Evolutionary conservation across 1,140 invertebrate species (phyloP).

Genomic region (Monomorium pharaonis): DNA sequence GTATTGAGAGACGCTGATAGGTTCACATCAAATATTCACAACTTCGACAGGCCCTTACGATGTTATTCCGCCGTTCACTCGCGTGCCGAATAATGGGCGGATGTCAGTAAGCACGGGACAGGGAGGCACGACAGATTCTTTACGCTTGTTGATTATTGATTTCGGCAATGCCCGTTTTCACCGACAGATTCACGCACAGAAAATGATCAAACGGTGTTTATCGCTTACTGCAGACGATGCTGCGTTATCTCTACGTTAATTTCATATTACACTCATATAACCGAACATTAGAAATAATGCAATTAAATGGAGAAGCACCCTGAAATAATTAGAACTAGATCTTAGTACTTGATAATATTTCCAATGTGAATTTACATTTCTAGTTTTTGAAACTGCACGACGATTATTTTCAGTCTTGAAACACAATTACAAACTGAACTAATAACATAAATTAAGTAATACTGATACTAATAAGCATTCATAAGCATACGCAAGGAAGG

Average conservation of each 20-base stretch:
- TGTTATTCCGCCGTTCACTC: conserved; percentile 69
- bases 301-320: too few species aligned
- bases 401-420: too few species aligned
- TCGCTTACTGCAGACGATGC: conserved; percentile 62
- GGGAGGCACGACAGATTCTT: conserved; percentile 71
- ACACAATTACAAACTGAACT: too few species aligned
- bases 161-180: not conserved
- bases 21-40: conserved; percentile 81
- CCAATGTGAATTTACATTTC: too few species aligned
- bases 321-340: too few species aligned
- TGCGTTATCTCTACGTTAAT: not conserved
- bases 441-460: too few species aligned
- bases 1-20: conserved; percentile 82
- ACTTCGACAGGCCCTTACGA: conserved; percentile 60
- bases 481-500: too few species aligned
- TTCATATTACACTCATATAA: not conserved
- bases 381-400: too few species aligned
- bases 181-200: too few species aligned
- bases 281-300: too few species aligned
- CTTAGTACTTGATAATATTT: too few species aligned
- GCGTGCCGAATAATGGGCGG: conserved; percentile 66
- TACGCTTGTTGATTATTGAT: conserved; percentile 35
- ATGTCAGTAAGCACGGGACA: conserved; percentile 48
- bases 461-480: too few species aligned
- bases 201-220: not conserved